These are phyloP conservation scores for Scaeva pyrastri DNA, from an alignment of 2,888 invertebrate species.

Conservation along the genomic window DNA sequence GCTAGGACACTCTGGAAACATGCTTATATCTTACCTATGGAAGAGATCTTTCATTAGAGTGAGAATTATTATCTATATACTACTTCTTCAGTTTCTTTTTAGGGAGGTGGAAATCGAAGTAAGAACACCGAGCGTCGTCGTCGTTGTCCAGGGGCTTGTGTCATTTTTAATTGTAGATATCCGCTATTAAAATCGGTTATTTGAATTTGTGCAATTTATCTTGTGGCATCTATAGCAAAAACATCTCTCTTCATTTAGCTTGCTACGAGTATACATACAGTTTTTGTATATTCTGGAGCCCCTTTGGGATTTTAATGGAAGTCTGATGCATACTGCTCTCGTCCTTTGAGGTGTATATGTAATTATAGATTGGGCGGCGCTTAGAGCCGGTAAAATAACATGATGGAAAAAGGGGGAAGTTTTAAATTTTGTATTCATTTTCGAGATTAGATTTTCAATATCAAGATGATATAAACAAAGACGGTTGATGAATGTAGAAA, in stretches of 20 bases:
- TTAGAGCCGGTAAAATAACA: conserved; percentile 18
- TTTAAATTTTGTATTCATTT: not conserved
- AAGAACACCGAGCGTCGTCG: not conserved
- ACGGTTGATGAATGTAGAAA: too few relatives aligned
- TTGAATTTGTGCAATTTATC: conserved; percentile 75
- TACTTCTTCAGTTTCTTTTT: not conserved
- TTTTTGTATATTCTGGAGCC: not conserved
- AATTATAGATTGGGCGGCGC: conserved; percentile 56
- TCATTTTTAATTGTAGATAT: conserved; percentile 76
- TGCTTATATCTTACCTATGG: not conserved
- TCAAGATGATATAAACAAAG: not conserved
- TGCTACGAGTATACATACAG: not conserved
- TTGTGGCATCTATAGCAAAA: conserved; percentile 56
- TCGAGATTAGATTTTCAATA: not conserved
- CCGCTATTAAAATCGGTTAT: conserved; percentile 75
- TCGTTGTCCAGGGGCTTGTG: conserved; percentile 59
- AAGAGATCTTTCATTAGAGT: conserved; percentile 68
- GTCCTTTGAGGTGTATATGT: conserved; percentile 66
- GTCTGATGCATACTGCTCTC: conserved; percentile 53
- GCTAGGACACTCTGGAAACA: conserved; percentile 1
- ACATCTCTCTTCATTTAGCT: conserved; percentile 40
- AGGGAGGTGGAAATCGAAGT: conserved; percentile 2
- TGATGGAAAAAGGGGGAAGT: not conserved
- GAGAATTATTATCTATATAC: conserved; percentile 62
- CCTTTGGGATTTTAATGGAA: conserved; percentile 57